Evolutionary conservation across 2,113 vertebrate genomes (phyloP).

Genomic region (Phainopepla nitens): DNA sequence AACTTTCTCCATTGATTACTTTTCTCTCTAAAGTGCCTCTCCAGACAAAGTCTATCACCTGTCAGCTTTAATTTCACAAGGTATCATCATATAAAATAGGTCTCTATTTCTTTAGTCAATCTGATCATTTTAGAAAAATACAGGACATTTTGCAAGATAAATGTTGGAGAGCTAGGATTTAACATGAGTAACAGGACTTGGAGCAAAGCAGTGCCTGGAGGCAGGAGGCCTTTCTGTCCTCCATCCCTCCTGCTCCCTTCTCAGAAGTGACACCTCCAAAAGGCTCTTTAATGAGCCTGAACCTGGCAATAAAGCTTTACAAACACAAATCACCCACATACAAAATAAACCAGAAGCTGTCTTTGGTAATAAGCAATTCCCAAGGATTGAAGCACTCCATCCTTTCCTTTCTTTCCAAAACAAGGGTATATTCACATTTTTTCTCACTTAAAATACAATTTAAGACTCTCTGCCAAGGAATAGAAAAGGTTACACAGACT

Average conservation of each 20-base stretch:
- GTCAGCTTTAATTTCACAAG: conserved; percentile 30
- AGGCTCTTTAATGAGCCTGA: neutral
- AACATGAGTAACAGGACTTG: neutral
- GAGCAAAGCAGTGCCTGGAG: neutral
- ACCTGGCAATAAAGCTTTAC: neutral
- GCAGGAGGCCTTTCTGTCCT: neutral
- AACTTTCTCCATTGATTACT: conserved; percentile 35
- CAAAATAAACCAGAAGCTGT: neutral
- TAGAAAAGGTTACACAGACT: neutral
- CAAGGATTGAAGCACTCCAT: neutral
- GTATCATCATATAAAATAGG: neutral
- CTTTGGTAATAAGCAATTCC: neutral
- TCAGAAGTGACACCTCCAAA: neutral
- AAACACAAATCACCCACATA: neutral
- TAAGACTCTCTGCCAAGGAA: neutral
- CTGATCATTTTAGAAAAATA: conserved; percentile 1
- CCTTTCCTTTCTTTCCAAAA: neutral
- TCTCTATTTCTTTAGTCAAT: conserved; percentile 11
- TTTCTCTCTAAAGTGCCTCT: conserved; percentile 19
- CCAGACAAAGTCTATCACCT: conserved; percentile 4
- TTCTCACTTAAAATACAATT: neutral
- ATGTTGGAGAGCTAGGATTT: neutral
- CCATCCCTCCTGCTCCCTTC: neutral
- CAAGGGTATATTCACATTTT: neutral
- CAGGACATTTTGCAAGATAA: neutral